Evolutionary conservation across 2,113 vertebrate genomes (phyloP).

Genomic region (Aptenodytes forsteri): DNA sequence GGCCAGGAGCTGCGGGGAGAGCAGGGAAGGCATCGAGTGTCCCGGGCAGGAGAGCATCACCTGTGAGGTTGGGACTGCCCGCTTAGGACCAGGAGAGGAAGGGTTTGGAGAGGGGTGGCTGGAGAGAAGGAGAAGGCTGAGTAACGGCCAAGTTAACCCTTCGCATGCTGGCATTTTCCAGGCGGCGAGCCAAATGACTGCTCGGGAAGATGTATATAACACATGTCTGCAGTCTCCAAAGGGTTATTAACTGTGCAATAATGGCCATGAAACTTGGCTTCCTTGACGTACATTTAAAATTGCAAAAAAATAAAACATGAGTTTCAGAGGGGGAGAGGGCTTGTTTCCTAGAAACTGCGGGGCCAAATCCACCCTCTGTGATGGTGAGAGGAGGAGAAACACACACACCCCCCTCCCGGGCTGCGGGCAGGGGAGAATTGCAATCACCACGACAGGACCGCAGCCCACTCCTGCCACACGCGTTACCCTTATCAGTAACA

Average conservation of each 20-base stretch:
- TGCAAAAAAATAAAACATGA: background rate
- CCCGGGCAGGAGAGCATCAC: background rate
- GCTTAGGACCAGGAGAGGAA: background rate
- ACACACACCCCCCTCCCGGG: fast-evolving
- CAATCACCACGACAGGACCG: background rate
- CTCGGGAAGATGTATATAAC: slow-evolving; percentile 52
- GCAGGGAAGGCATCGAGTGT: fast-evolving
- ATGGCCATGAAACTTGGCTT: slow-evolving; percentile 61
- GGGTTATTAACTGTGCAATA: slow-evolving; percentile 61
- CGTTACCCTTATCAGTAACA: background rate
- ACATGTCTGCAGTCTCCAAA: slow-evolving; percentile 62
- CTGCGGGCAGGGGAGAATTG: background rate
- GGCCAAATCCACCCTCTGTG: background rate
- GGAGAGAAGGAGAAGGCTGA: slow-evolving; percentile 22
- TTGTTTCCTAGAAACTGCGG: slow-evolving; percentile 9
- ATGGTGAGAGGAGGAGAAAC: background rate
- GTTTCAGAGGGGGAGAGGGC: background rate
- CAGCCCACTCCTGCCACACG: background rate
- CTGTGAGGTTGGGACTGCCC: background rate
- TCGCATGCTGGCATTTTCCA: slow-evolving; percentile 56
- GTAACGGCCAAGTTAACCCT: slow-evolving; percentile 63
- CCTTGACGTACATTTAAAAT: background rate
- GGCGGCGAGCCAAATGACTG: background rate
- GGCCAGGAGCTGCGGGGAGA: background rate
- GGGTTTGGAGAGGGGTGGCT: background rate